phyloP scores from a whole-genome alignment of 2,888 invertebrate genomes.

The Candidula unifasciata region DNA sequence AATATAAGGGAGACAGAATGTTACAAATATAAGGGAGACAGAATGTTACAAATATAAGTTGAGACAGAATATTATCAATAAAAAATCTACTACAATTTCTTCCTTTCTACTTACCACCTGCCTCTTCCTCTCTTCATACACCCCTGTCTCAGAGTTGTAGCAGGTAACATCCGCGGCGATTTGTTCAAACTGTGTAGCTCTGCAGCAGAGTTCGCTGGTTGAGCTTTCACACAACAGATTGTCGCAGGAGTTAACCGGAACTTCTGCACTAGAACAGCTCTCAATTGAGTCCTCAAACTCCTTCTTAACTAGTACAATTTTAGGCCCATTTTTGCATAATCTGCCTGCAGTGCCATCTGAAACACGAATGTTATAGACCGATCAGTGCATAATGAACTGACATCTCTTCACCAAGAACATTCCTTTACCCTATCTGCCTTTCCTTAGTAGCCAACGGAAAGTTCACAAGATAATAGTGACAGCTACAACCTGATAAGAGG shows the following conservation, averaged over 20 bases:
- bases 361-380: too few species aligned
- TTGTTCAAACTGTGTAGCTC: background rate
- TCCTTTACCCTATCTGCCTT: too few species aligned
- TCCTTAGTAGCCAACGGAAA: too few species aligned
- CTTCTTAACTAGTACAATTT: background rate
- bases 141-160: background rate
- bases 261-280: background rate
- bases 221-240: conserved; percentile 33
- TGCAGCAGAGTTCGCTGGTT: conserved; percentile 11
- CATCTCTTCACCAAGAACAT: too few species aligned
- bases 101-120: conserved; percentile 16
- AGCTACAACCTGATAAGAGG: too few species aligned
- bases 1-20: too few species aligned
- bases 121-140: background rate
- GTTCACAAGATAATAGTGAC: too few species aligned
- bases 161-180: conserved; percentile 2
- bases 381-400: too few species aligned
- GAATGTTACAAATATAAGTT: too few species aligned
- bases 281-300: background rate
- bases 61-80: too few species aligned
- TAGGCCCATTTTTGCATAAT: background rate
- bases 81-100: too few species aligned
- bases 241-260: conserved; percentile 11
- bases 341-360: background rate
- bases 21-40: too few species aligned